Evolutionary conservation across 1,140 invertebrate genomes (phyloP), one percentile per base, ranked within the genome.

Genomic region (Hylyphantes graminicola): DNA sequence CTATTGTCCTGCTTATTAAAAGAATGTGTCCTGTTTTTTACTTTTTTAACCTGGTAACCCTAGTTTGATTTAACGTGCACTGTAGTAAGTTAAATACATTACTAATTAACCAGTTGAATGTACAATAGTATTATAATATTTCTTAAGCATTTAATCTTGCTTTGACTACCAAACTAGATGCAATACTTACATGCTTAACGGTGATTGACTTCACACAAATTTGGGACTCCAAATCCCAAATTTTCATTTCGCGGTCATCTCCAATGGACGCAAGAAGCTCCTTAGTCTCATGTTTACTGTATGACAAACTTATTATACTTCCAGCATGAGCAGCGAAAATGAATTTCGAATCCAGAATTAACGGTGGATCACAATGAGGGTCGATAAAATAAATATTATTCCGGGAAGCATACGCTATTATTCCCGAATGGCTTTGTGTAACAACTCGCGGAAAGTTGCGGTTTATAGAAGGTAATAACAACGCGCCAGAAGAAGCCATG

Each of bases 351-450:
- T 81, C 78, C 11, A 81, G 61, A 8, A 81, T 13, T 63, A 21
- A 0, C 9, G 67, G 67, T 11, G 57, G 67, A 73, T 63, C 53
- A 61, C 12, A 10, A 50, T 12, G 65, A 6, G 21, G 0, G 35
- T 81, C 57, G 15, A 61, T 19, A 15, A 81, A 72, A 48, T 53
- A 63, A 73, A 81, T 73, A 48, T 73, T 21, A 35, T 17, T 7
- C 11, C 67, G 67, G 63, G 11, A 17, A 53, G 19, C 54, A 81
- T 81, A 81, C 11, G 68, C 67, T 53, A 81, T 10, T 21, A 81
- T 72, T n/a, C 78, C 78, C 2, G 68, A 77, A 19, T 10, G 19
- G 54, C 19, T 77, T 19, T 51, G 48, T 13, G 75, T 35, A 21
- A 65, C 13, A 53, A 17, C 4, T 21, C 21, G 21, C 6, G 21